Percentiles rank a stretch among this genome's conserved stretches.
Evolutionary conservation across 2,113 vertebrate species (phyloP).

Genomic region (Hippocampus zosterae): DNA sequence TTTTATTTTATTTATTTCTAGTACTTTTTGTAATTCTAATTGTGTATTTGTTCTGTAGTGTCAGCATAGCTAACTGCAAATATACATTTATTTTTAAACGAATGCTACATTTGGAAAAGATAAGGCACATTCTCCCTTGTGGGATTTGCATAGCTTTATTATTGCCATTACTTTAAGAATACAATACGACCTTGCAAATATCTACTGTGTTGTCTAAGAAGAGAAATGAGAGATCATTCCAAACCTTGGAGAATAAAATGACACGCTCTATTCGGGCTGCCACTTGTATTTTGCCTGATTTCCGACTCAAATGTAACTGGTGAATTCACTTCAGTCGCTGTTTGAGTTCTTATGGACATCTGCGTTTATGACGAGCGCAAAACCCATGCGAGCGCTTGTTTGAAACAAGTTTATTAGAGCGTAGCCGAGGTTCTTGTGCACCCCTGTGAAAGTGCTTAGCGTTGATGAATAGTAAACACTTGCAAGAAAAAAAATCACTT

Average conservation of each 20-base stretch:
- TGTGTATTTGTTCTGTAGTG: background rate
- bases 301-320: background rate
- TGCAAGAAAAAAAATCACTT: conserved; percentile 49
- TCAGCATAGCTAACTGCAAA: background rate
- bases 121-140: background rate
- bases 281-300: background rate
- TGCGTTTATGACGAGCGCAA: conserved; percentile 23
- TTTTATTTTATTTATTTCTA: background rate
- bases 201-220: background rate
- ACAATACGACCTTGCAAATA: background rate
- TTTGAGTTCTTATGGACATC: background rate
- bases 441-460: conserved; percentile 37
- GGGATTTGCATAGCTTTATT: background rate
- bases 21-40: background rate
- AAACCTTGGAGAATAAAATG: background rate
- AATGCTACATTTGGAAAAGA: background rate
- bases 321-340: background rate
- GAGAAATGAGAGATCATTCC: background rate
- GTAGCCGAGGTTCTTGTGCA: conserved; percentile 15
- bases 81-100: background rate
- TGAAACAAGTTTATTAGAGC: conserved; percentile 27
- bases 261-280: background rate
- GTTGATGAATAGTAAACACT: conserved; percentile 57
- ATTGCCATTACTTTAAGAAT: background rate
- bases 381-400: conserved; percentile 40